These are phyloP conservation scores for Mungos mungo DNA, from an alignment of 2,113 vertebrate species.

Conservation along the genomic window DNA sequence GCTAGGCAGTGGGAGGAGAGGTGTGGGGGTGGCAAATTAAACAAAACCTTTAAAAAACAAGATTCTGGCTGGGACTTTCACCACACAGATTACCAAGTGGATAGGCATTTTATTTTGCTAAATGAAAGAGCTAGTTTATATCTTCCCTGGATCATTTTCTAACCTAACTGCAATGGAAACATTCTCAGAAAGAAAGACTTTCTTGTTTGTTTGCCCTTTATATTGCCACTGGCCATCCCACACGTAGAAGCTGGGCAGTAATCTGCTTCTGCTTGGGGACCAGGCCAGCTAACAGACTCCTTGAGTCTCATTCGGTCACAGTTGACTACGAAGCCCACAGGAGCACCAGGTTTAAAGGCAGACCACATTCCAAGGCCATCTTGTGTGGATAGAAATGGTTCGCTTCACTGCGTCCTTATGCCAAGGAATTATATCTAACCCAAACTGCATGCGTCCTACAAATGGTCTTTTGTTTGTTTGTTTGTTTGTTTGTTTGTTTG, in stretches of 20 bases:
- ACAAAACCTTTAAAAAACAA: conserved; percentile 68
- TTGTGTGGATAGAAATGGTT: background rate
- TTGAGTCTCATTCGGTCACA: background rate
- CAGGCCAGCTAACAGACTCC: background rate
- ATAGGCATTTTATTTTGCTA: conserved; percentile 84
- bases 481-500: background rate
- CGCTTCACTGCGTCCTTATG: background rate
- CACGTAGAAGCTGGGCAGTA: conserved; percentile 60
- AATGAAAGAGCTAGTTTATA: conserved; percentile 82
- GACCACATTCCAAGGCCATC: background rate
- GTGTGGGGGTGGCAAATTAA: background rate
- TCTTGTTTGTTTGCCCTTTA: conserved; percentile 81
- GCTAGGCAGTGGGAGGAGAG: background rate
- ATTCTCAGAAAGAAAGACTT: conserved; percentile 81
- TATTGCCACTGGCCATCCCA: conserved; percentile 69
- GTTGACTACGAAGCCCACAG: background rate
- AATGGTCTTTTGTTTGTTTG: background rate
- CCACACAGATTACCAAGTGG: conserved; percentile 76
- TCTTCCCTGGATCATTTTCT: conserved; percentile 80
- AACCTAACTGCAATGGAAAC: conserved; percentile 78
- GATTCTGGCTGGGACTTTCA: conserved; percentile 63
- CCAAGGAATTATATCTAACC: background rate
- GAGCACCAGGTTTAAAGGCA: rapidly evolving
- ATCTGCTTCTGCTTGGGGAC: conserved; percentile 26
- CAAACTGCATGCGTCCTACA: background rate